A percentile compares a stretch with the other conserved stretches of the same genome.
These are phyloP conservation scores for Pogoniulus pusillus DNA, from an alignment of 2,797 vertebrate species.

Conservation along the genomic window DNA sequence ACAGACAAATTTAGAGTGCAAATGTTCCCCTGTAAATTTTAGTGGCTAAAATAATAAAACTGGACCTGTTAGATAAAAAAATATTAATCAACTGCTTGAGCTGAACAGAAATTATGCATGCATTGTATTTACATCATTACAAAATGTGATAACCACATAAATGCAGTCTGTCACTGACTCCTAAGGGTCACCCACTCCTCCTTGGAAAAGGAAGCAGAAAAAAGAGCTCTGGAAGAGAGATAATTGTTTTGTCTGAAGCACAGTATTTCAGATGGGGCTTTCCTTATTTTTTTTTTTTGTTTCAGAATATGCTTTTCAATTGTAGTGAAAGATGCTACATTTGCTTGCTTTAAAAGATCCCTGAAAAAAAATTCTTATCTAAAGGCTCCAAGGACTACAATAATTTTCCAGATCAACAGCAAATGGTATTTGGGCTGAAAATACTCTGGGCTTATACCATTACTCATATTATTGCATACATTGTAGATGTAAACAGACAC, in stretches of 20 bases:
- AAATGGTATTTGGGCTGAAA: background rate
- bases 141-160: background rate
- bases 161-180: background rate
- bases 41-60: conserved; percentile 27
- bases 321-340: background rate
- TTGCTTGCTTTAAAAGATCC: background rate
- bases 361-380: background rate
- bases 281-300: background rate
- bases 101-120: background rate
- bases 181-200: background rate
- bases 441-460: background rate
- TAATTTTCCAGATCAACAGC: background rate
- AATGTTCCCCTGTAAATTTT: background rate
- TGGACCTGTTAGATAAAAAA: background rate
- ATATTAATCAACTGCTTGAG: background rate
- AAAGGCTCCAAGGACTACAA: background rate
- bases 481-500: background rate
- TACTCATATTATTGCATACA: background rate
- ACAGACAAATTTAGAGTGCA: background rate
- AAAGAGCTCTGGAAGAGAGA: background rate
- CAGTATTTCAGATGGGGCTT: background rate
- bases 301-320: background rate
- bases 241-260: background rate
- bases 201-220: background rate
- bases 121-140: background rate